Percentiles rank a stretch among this genome's conserved stretches.
phyloP scores from a whole-genome alignment of 1,140 invertebrate species.

The Diabrotica undecimpunctata region DNA sequence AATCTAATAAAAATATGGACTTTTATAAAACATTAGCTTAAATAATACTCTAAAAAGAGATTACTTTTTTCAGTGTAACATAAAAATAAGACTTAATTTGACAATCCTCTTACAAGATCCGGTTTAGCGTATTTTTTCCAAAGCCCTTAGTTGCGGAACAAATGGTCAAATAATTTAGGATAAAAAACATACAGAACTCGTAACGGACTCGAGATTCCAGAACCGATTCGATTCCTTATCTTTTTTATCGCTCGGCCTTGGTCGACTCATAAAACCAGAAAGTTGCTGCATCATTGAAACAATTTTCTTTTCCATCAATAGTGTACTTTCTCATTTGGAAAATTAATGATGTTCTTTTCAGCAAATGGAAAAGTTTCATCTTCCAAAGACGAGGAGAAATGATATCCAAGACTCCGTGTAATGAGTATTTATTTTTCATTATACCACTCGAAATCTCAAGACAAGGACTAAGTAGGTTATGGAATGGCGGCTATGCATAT shows the following conservation, averaged over 20 bases:
- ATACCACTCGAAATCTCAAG: background rate
- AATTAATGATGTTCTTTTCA: conserved; percentile 12
- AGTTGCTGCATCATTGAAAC: conserved; percentile 13
- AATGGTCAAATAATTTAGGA: background rate
- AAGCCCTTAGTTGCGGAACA: background rate
- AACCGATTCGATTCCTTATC: conserved; percentile 2
- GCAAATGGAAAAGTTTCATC: conserved; percentile 7
- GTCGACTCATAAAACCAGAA: conserved; percentile 1
- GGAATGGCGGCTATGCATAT: background rate
- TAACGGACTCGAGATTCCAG: background rate
- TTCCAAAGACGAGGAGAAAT: background rate
- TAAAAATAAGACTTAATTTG: no score
- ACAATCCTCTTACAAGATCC: no score
- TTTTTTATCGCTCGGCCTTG: conserved; percentile 2
- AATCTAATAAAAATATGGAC: no score
- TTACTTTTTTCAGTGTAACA: no score
- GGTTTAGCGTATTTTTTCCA: no score
- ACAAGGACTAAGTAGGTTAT: background rate
- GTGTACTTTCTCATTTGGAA: conserved; percentile 14
- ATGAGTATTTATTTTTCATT: conserved; percentile 16
- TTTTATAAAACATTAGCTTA: no score
- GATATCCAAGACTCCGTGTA: background rate
- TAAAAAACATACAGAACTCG: background rate
- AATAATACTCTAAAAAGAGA: no score
- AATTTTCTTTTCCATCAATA: conserved; percentile 14